Percentiles rank a stretch among this genome's conserved stretches.
Evolutionary conservation across 2,113 vertebrate genomes (phyloP).

Genomic region (Eclectus roratus): DNA sequence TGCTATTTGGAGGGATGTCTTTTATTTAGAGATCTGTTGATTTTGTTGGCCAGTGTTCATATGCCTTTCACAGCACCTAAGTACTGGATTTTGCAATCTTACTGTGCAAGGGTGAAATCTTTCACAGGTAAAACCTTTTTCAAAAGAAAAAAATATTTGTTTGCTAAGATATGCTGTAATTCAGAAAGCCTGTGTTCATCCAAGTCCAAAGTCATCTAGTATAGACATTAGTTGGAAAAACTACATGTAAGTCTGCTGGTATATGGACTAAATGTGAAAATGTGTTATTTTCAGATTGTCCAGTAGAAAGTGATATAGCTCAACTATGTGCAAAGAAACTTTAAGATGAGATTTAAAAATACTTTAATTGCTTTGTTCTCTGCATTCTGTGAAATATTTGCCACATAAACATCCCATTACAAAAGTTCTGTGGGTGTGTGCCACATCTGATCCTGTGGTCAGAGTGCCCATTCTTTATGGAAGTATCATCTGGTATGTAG

Average conservation of each 20-base stretch:
- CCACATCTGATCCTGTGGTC: background rate
- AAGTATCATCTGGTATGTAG: background rate
- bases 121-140: background rate
- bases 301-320: background rate
- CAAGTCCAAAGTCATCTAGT: background rate
- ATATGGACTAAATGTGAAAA: background rate
- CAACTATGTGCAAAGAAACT: background rate
- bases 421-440: background rate
- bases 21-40: background rate
- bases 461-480: background rate
- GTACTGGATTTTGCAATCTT: background rate
- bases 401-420: background rate
- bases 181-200: background rate
- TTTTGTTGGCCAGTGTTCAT: background rate
- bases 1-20: background rate
- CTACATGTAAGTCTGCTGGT: background rate
- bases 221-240: background rate
- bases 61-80: background rate
- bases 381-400: background rate
- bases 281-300: background rate
- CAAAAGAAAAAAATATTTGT: background rate
- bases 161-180: background rate
- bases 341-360: background rate
- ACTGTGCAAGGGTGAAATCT: background rate
- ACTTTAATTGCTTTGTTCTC: background rate